A percentile compares a stretch with the other conserved stretches of the same genome.
Evolutionary conservation across 2,113 vertebrate species (phyloP).

Genomic region (Cryptotis parvus): DNA sequence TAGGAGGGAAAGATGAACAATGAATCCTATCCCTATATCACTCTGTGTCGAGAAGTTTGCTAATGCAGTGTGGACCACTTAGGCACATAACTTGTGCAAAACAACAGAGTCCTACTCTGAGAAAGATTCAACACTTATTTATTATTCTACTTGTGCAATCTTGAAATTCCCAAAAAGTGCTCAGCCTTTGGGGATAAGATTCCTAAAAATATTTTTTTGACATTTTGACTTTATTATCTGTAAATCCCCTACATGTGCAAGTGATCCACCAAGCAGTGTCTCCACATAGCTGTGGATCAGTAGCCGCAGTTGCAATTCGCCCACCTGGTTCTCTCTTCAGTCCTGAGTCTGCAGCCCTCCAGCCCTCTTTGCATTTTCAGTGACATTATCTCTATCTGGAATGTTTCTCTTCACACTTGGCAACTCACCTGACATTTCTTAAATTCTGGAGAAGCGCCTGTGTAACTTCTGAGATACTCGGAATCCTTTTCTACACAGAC

Average conservation of each 20-base stretch:
- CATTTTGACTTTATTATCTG: no score
- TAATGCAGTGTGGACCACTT: not conserved
- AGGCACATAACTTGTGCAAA: rapidly evolving
- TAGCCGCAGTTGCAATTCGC: no score
- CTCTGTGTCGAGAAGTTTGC: not conserved
- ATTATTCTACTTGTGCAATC: not conserved
- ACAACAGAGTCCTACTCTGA: not conserved
- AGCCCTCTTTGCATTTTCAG: not conserved
- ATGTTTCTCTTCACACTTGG: not conserved
- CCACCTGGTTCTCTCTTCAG: rapidly evolving
- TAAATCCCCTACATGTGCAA: no score
- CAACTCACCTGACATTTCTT: not conserved
- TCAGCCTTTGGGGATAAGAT: no score
- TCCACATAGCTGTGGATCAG: no score
- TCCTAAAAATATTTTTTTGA: no score
- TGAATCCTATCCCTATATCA: no score
- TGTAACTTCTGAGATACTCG: not conserved
- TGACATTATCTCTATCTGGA: not conserved
- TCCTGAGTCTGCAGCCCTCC: no score
- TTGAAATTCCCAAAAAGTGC: not conserved
- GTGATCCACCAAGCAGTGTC: no score
- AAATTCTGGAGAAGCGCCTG: not conserved
- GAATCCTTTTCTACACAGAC: not conserved
- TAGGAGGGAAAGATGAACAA: not conserved
- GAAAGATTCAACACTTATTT: not conserved